A percentile compares a stretch with the other conserved stretches of the same genome.
Conservation (phyloP, 2,888 invertebrate genomes). For the Smittia sp. region DNA sequence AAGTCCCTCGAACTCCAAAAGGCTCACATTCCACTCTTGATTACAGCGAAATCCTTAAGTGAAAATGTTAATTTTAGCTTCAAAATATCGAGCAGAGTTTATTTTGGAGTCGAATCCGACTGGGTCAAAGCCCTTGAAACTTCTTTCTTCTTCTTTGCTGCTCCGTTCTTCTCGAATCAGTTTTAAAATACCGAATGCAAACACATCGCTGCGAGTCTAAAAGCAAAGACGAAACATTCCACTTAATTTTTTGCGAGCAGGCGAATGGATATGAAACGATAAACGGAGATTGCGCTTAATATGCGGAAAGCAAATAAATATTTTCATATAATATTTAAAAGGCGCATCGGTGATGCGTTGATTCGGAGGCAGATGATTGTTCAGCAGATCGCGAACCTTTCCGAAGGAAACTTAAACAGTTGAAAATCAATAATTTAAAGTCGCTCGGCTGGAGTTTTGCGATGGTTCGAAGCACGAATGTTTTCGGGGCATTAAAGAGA, state of each 20-base stretch:
- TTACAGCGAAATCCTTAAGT: not conserved
- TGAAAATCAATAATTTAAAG: slow-evolving; percentile 1
- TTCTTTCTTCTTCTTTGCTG: not conserved
- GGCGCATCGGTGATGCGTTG: not conserved
- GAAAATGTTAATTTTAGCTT: not conserved
- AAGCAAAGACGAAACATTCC: no score
- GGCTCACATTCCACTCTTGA: not conserved
- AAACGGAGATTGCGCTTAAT: not conserved
- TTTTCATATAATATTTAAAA: not conserved
- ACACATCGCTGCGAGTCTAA: no score
- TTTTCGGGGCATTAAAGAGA: not conserved
- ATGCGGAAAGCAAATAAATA: not conserved
- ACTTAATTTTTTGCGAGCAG: not conserved
- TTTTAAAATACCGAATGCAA: no score
- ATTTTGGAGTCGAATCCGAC: not conserved
- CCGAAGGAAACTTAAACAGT: no score
- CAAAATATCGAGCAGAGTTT: not conserved
- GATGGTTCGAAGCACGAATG: not conserved
- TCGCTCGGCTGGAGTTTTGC: not conserved
- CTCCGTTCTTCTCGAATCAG: not conserved
- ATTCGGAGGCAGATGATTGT: no score
- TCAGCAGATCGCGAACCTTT: no score
- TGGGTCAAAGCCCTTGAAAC: slow-evolving; percentile 2
- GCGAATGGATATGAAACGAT: not conserved
- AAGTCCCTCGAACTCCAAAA: not conserved